Percentiles rank a stretch among this genome's conserved stretches.
Conservation (phyloP, 2,888 invertebrate species). For the Ophion ellenae region DNA sequence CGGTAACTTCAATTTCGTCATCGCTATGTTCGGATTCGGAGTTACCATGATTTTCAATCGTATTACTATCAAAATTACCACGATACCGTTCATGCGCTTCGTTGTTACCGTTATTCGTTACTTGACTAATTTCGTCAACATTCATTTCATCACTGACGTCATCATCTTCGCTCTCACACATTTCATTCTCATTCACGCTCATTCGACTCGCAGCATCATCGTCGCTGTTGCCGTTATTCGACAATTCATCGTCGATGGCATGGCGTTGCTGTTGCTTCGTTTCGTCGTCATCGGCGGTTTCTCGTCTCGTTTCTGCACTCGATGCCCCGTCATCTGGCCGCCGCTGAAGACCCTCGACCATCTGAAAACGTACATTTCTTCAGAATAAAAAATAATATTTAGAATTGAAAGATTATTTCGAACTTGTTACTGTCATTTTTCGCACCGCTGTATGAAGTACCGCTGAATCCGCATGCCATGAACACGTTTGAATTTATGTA, state of each 20-base stretch:
- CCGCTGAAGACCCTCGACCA: neutral
- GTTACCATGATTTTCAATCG: neutral
- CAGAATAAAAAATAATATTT: neutral
- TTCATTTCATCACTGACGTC: slow-evolving; percentile 5
- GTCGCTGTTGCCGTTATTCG: slow-evolving; percentile 9
- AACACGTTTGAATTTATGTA: too few species aligned
- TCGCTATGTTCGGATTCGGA: slow-evolving; percentile 10
- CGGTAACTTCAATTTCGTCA: neutral
- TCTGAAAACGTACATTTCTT: slow-evolving; percentile 2
- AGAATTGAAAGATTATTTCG: slow-evolving; percentile 7
- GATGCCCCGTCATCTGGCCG: neutral
- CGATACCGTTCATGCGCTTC: slow-evolving; percentile 11
- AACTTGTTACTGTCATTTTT: slow-evolving; percentile 9
- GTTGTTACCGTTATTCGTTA: slow-evolving; percentile 1
- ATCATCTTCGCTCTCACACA: slow-evolving; percentile 14
- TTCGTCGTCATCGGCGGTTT: slow-evolving; percentile 3
- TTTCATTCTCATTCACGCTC: slow-evolving; percentile 7
- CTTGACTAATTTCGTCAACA: neutral
- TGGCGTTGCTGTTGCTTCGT: slow-evolving; percentile 12
- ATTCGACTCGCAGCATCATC: neutral
- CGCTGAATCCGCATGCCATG: neutral
- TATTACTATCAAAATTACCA: slow-evolving; percentile 16
- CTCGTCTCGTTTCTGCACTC: slow-evolving; percentile 1
- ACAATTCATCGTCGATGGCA: slow-evolving; percentile 6
- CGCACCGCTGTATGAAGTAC: neutral